Percentiles rank a stretch among this genome's conserved stretches.
Evolutionary conservation across 2,888 invertebrate genomes (phyloP).

Genomic region (Onchidella celtica): DNA sequence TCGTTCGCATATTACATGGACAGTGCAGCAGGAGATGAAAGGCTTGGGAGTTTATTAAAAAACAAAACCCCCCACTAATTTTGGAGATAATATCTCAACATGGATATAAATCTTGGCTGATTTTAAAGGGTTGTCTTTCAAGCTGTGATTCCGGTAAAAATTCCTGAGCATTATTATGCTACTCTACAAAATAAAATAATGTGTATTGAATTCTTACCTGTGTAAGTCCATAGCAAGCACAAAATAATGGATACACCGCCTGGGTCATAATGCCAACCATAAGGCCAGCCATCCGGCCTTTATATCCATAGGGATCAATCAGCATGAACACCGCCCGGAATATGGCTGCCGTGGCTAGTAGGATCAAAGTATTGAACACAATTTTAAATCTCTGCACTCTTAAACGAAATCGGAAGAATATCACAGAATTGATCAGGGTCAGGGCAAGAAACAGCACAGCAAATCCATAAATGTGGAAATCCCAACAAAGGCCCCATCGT

Average conservation of each 20-base stretch:
- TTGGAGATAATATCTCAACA: no score
- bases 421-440: slow-evolving; percentile 83
- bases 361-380: slow-evolving; percentile 83
- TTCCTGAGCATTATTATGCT: no score
- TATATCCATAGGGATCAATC: slow-evolving; percentile 84
- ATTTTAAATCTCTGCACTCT: slow-evolving; percentile 80
- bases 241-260: slow-evolving; percentile 83
- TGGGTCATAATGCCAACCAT: slow-evolving; percentile 83
- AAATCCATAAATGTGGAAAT: slow-evolving; percentile 83
- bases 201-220: no score
- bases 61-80: no score
- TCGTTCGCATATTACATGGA: no score
- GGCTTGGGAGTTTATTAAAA: no score
- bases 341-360: slow-evolving; percentile 82
- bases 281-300: slow-evolving; percentile 82
- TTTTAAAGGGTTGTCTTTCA: no score
- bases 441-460: slow-evolving; percentile 83
- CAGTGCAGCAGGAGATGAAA: no score
- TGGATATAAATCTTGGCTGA: no score
- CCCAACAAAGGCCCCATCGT: slow-evolving; percentile 82
- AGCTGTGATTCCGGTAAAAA: no score
- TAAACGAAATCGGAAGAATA: slow-evolving; percentile 83
- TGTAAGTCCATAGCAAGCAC: slow-evolving; percentile 83
- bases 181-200: no score
- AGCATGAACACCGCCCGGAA: slow-evolving; percentile 82